Evolutionary conservation across 1,140 invertebrate species (phyloP), one percentile per base, ranked within the genome.

Genomic region (Calycopis cecrops): DNA sequence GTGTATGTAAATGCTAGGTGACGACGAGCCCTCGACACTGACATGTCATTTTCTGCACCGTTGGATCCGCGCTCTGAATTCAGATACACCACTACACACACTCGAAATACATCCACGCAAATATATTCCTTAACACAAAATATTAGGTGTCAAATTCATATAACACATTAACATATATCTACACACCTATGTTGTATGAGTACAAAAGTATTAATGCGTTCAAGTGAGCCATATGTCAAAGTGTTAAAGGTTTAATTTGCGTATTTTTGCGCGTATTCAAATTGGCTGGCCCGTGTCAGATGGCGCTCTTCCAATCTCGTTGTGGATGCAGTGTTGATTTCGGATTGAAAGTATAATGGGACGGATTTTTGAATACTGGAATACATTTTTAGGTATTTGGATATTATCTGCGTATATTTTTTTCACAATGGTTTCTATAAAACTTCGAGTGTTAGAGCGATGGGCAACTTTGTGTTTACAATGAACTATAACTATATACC

Each of bases 31-130:
- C 52, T 62, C 51, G 7, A 38, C 11, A 49, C 16, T 77, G 76
- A 79, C 76, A 76, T 47, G 71, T 81, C 65, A 79, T 81, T 79
- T 76, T 79, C 72, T 72, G 74, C 78, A 49, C 63, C 67, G 59
- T 59, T 61, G 74, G 62, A 59, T 70, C 42, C 65, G 44, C 53
- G 60, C 53, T 57, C 48, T 51, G 59, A 59, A 73, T 71, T 69
- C 72, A 66, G 57, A 69, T 71, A 73, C 67, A 66, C 65, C 63
- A 65, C 48, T 50, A 28, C 55, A 55, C 51, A 52, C 40, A 58
- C 35, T 48, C 40, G 14, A 61, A 61, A 51, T 47, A 51, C 53
- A 44, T 58, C 58, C 54, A 35, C 47, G 9, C n/a, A 12, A 34
- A 50, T 33, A 10, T 21, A 14, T 12, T 18, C 4, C 33, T 6